Evolutionary conservation across 2,888 invertebrate genomes (phyloP).

Genomic region (Lasius fuliginosus): DNA sequence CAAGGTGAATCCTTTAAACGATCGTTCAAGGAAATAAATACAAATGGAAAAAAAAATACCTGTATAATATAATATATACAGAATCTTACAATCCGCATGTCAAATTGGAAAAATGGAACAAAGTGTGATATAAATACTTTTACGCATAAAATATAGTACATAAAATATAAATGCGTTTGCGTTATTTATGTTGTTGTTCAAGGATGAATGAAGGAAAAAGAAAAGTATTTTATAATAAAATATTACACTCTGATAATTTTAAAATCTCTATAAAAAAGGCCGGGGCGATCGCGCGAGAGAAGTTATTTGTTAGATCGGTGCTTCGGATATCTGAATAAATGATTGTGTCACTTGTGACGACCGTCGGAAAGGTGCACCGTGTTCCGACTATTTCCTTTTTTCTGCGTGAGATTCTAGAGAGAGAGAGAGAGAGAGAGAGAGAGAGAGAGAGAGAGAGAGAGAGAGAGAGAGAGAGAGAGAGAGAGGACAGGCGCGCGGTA

Average conservation of each 20-base stretch:
- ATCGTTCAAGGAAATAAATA: background rate
- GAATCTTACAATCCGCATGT: background rate
- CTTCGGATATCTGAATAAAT: constrained; percentile 41
- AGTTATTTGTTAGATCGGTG: constrained; percentile 24
- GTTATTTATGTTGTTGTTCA: no score
- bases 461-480: constrained; percentile 54
- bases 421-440: constrained; percentile 41
- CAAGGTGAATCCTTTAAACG: constrained; percentile 16
- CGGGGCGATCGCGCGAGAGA: background rate
- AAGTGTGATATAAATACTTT: constrained; percentile 8
- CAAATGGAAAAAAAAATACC: background rate
- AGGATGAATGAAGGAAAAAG: background rate
- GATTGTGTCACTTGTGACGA: constrained; percentile 49
- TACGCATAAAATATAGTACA: background rate
- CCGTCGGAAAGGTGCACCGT: constrained; percentile 60
- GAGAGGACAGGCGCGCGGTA: constrained; percentile 68
- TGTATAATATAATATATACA: background rate
- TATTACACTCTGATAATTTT: background rate
- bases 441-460: constrained; percentile 59
- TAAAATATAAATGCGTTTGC: no score
- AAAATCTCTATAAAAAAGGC: background rate
- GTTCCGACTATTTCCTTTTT: constrained; percentile 59
- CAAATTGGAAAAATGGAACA: background rate
- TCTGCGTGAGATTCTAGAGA: constrained; percentile 63
- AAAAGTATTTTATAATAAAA: background rate